Evolutionary conservation across 2,797 vertebrate genomes (phyloP).

Genomic region (Amphiprion clarkii): DNA sequence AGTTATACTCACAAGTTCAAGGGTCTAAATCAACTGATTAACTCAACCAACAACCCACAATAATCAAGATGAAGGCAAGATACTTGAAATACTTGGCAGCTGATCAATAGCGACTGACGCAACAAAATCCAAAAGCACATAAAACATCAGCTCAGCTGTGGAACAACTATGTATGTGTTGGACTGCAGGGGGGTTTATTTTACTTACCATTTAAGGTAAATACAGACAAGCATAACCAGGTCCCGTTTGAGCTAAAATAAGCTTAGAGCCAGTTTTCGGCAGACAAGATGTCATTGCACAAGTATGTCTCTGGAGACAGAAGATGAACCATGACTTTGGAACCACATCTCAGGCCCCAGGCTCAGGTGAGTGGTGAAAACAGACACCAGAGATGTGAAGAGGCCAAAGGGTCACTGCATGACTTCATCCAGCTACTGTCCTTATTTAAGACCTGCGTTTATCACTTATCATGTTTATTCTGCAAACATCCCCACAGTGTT

Average conservation of each 20-base stretch:
- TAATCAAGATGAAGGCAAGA: conserved; percentile 24
- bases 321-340: conserved; percentile 54
- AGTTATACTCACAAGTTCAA: background rate
- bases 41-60: background rate
- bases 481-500: conserved; percentile 40
- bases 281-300: conserved; percentile 70
- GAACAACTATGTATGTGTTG: conserved; percentile 13
- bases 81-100: conserved; percentile 35
- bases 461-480: conserved; percentile 60
- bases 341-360: conserved; percentile 40
- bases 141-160: conserved; percentile 39
- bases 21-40: conserved; percentile 1
- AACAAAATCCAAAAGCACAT: conserved; percentile 25
- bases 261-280: conserved; percentile 50
- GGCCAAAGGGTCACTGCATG: conserved; percentile 40
- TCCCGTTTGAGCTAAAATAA: conserved; percentile 72
- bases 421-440: conserved; percentile 54
- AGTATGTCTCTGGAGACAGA: conserved; percentile 73
- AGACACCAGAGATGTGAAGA: conserved; percentile 53
- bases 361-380: conserved; percentile 72
- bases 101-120: conserved; percentile 17
- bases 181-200: conserved; percentile 46
- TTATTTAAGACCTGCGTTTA: conserved; percentile 62
- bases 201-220: conserved; percentile 75
- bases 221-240: conserved; percentile 51